A percentile compares a stretch with the other conserved stretches of the same genome.
These are phyloP conservation scores for Sphinx pinastri DNA, from an alignment of 2,888 invertebrate species.

Conservation along the genomic window DNA sequence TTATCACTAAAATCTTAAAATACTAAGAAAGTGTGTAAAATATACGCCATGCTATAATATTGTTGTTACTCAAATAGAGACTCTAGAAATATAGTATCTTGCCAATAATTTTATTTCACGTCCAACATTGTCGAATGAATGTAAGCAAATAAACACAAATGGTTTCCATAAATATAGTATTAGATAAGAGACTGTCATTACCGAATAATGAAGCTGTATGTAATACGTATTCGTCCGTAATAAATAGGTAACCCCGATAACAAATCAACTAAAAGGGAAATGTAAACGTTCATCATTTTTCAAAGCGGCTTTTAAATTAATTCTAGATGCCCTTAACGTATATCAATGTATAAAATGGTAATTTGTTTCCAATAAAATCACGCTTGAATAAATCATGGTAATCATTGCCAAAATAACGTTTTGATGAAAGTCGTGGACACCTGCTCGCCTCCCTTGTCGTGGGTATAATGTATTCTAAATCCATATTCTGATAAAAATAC, in stretches of 20 bases:
- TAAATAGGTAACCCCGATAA: neutral
- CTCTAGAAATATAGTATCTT: no score
- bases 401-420: slow-evolving; percentile 21
- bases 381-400: slow-evolving; percentile 28
- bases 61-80: no score
- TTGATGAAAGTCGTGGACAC: slow-evolving; percentile 21
- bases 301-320: slow-evolving; percentile 18
- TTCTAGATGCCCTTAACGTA: slow-evolving; percentile 3
- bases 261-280: neutral
- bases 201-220: neutral
- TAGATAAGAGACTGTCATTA: no score
- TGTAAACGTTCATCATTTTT: slow-evolving; percentile 12
- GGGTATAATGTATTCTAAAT: neutral
- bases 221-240: neutral
- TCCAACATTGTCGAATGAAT: no score
- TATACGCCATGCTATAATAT: no score
- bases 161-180: no score
- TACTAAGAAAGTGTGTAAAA: no score
- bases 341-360: slow-evolving; percentile 27
- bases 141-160: no score
- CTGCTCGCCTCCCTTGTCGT: slow-evolving; percentile 1
- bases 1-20: no score
- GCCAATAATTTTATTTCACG: no score
- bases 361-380: slow-evolving; percentile 29
- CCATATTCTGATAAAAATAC: neutral